Conservation (phyloP, 2,797 vertebrate species). For the Sebastes goodei region DNA sequence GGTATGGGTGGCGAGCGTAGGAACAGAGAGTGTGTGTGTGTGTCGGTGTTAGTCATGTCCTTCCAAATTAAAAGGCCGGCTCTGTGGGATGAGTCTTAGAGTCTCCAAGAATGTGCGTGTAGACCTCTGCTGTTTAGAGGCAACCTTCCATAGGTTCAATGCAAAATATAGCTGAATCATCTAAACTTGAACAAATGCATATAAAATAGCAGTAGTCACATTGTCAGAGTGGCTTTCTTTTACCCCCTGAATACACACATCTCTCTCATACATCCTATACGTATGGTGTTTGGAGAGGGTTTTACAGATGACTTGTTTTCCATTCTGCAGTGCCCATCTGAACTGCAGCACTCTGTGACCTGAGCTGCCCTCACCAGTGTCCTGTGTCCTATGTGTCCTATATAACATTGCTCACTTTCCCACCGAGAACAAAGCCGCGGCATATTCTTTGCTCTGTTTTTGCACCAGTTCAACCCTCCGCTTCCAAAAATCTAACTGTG, state of each 20-base stretch:
- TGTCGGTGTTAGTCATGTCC: slow-evolving; percentile 29
- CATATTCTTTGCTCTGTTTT: slow-evolving; percentile 43
- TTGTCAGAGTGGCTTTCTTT: neutral
- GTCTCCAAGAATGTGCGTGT: neutral
- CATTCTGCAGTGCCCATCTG: slow-evolving; percentile 24
- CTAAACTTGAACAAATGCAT: neutral
- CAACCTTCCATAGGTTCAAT: neutral
- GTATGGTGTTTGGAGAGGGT: slow-evolving; percentile 16
- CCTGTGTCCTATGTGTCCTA: neutral
- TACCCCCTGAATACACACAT: neutral
- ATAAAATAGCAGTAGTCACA: neutral
- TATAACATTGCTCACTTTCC: neutral
- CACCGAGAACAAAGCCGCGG: slow-evolving; percentile 49
- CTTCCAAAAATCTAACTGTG: slow-evolving; percentile 38
- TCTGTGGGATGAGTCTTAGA: slow-evolving; percentile 9
- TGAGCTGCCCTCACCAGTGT: slow-evolving; percentile 22
- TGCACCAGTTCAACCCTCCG: slow-evolving; percentile 24
- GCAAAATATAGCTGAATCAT: neutral
- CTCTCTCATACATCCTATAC: neutral
- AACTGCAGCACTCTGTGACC: slow-evolving; percentile 30
- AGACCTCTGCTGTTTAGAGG: neutral
- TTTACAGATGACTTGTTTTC: slow-evolving; percentile 39
- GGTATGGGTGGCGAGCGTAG: slow-evolving; percentile 4
- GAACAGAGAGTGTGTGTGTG: neutral
- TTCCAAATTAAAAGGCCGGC: slow-evolving; percentile 3